Base-by-base conservation (phyloP, 2,113 vertebrate species). In the Scomber japonicus region DNA sequence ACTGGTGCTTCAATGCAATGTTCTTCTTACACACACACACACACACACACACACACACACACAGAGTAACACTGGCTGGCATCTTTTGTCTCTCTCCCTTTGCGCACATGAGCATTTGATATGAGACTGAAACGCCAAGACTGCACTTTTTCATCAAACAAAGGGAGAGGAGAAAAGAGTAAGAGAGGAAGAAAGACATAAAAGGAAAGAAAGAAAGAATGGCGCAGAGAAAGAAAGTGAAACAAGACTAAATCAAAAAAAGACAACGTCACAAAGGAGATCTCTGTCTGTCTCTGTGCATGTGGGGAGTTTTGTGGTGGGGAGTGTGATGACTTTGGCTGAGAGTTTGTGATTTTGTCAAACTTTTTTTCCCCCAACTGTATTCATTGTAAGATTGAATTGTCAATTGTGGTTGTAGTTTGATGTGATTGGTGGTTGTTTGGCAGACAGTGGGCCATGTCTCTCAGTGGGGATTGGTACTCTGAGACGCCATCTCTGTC, bases 1-100 rank as follows among this genome's bases (percentile, higher is more conserved):
- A 69, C 67, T 86, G 78, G 78, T 80, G 75, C 81, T 90, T 87
- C 85, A 75, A 67, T 78, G 84, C 76, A 79, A 84, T 83, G 87
- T 87, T 83, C 83, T 81, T 53, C 85, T 86, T 81, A 85, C 86
- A 81, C 53, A 51, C 30, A 51, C 88, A 53, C 79, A 57, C 80
- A 59, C 78, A 71, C 61, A 70, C 78, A 82, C 73, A 61, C 65
- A 81, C 72, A 73, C 49, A 50, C 62, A 69, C 70, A 78, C 71
- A 63, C 74, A 68, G 44, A 56, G 11, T 2, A 27, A 71, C 68
- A 51, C 81, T 44, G 55, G 55, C 73, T 88, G 84, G 75, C 73
- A 77, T 81, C 78, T 75, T 60, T 68, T 68, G 69, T 64, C 73
- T 84, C 76, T 11, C 59, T 84, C 89, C 86, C 82, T 90, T 84